Evolutionary conservation across 2,888 invertebrate species (phyloP).

Genomic region (Craniophora ligustri): DNA sequence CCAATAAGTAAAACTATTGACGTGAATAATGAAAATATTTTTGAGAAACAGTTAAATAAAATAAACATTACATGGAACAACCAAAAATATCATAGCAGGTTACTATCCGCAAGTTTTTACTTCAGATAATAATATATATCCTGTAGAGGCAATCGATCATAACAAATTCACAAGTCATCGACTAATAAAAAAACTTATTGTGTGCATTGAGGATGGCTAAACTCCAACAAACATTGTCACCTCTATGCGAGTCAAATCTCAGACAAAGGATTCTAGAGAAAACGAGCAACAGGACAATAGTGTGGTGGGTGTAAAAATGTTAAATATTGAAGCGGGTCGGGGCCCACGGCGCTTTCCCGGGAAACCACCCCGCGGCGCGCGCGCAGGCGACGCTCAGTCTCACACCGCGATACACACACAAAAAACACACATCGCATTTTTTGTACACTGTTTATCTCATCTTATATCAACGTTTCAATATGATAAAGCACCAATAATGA

Average conservation of each 20-base stretch:
- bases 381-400: slow-evolving; percentile 84
- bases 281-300: slow-evolving; percentile 76
- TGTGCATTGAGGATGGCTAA: slow-evolving; percentile 80
- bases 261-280: slow-evolving; percentile 81
- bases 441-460: slow-evolving; percentile 75
- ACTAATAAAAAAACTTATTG: slow-evolving; percentile 83
- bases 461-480: slow-evolving; percentile 80
- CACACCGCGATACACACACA: slow-evolving; percentile 78
- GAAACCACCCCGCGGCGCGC: slow-evolving; percentile 85
- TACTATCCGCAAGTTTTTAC: slow-evolving; percentile 71
- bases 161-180: slow-evolving; percentile 89
- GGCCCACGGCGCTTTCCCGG: slow-evolving; percentile 77
- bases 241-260: slow-evolving; percentile 79
- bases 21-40: neutral
- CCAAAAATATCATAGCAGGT: slow-evolving; percentile 64
- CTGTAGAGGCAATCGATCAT: slow-evolving; percentile 82
- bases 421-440: slow-evolving; percentile 81
- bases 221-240: slow-evolving; percentile 87
- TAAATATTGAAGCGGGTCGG: slow-evolving; percentile 84
- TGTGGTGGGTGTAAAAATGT: slow-evolving; percentile 83
- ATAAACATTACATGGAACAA: slow-evolving; percentile 55
- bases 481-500: slow-evolving; percentile 88
- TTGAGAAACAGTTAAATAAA: slow-evolving; percentile 12
- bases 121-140: slow-evolving; percentile 52
- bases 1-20: too few species aligned